phyloP scores from a whole-genome alignment of 1,140 invertebrate species.

The Danaus melanippus region DNA sequence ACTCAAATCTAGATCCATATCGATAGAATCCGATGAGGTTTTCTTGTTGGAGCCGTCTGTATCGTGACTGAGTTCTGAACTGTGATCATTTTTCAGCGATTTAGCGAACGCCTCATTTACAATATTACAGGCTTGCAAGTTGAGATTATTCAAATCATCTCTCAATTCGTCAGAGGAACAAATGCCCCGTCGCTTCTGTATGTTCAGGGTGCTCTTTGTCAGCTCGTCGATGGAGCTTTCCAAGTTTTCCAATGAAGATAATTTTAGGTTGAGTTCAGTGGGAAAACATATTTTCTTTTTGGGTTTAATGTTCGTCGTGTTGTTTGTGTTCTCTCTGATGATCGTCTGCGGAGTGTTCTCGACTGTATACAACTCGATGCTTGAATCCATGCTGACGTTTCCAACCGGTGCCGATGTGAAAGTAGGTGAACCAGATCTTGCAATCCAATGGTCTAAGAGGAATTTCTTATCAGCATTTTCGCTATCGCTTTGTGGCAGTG shows the following conservation, averaged over 20 bases:
- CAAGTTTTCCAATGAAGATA: slow-evolving; percentile 52
- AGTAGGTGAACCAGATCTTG: slow-evolving; percentile 62
- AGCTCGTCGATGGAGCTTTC: slow-evolving; percentile 66
- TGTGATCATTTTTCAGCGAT: slow-evolving; percentile 46
- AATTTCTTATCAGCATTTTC: slow-evolving; percentile 70
- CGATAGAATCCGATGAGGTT: slow-evolving; percentile 67
- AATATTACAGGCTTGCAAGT: slow-evolving; percentile 41
- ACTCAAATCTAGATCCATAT: slow-evolving; percentile 70
- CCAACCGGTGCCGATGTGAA: slow-evolving; percentile 63
- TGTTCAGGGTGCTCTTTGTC: slow-evolving; percentile 52
- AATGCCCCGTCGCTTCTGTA: slow-evolving; percentile 73
- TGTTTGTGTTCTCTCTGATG: slow-evolving; percentile 28
- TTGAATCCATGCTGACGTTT: slow-evolving; percentile 58
- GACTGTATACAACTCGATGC: slow-evolving; percentile 66
- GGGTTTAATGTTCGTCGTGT: slow-evolving; percentile 28
- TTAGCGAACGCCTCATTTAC: slow-evolving; percentile 50
- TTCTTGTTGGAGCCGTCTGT: slow-evolving; percentile 67
- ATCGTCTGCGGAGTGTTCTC: slow-evolving; percentile 58
- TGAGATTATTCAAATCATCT: slow-evolving; percentile 52
- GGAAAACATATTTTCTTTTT: slow-evolving; percentile 67
- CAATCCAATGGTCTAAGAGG: slow-evolving; percentile 69
- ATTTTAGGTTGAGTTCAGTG: slow-evolving; percentile 58
- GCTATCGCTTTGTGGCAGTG: slow-evolving; percentile 35
- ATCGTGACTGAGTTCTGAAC: slow-evolving; percentile 60
- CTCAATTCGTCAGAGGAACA: slow-evolving; percentile 70